Evolutionary conservation across 2,888 invertebrate species (phyloP).

Genomic region (Parnassius smintheus): DNA sequence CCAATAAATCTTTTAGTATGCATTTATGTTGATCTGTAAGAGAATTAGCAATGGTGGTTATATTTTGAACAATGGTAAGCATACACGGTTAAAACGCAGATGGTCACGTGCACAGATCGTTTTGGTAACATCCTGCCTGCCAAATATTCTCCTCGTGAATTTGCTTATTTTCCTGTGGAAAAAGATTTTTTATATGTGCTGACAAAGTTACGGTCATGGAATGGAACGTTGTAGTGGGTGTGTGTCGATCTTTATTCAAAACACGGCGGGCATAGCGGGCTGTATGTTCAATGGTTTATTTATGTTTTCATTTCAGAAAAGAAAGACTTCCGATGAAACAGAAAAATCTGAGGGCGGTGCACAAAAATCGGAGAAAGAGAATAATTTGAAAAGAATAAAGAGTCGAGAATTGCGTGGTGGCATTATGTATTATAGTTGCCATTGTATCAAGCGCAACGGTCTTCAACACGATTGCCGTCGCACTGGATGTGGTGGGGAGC

Average conservation of each 20-base stretch:
- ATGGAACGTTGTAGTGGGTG: too few species aligned
- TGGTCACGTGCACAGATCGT: too few species aligned
- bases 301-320: constrained; percentile 46
- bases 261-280: constrained; percentile 56
- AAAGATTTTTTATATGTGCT: too few species aligned
- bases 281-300: constrained; percentile 21
- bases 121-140: too few species aligned
- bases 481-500: constrained; percentile 76
- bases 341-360: constrained; percentile 52
- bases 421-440: constrained; percentile 79
- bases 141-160: too few species aligned
- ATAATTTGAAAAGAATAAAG: constrained; percentile 68
- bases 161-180: too few species aligned
- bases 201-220: too few species aligned
- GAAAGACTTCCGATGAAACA: constrained; percentile 47
- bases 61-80: too few species aligned
- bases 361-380: constrained; percentile 70
- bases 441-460: constrained; percentile 82
- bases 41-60: too few species aligned
- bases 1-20: too few species aligned
- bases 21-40: too few species aligned
- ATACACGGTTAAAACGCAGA: too few species aligned
- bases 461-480: constrained; percentile 82
- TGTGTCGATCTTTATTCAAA: constrained; percentile 30
- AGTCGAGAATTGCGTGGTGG: constrained; percentile 80